These are phyloP conservation scores for Zoanthus sansibaricus DNA, from an alignment of 92 coral and sea anemone genomes.

Conservation along the genomic window DNA sequence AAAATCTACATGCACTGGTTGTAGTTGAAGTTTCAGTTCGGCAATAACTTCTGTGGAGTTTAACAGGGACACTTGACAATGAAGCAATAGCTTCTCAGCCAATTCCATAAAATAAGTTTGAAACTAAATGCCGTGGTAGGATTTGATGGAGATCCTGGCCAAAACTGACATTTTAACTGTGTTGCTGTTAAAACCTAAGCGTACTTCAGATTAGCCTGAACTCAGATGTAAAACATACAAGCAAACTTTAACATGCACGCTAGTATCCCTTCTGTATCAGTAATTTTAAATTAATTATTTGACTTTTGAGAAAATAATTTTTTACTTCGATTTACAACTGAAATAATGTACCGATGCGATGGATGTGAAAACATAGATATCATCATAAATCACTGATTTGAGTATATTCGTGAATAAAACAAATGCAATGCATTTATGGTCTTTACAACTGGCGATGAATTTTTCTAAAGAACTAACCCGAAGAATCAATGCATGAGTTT, in stretches of 20 bases:
- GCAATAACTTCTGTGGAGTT: constrained; percentile 49
- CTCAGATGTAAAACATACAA: neutral
- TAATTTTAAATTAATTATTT: no score
- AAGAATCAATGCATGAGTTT: constrained; percentile 54
- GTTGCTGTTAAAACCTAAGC: constrained; percentile 48
- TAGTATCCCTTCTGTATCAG: neutral
- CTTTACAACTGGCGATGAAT: neutral
- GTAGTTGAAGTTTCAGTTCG: constrained; percentile 52
- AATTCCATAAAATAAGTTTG: constrained; percentile 31
- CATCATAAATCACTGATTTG: no score
- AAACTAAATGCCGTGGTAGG: constrained; percentile 34
- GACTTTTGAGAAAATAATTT: no score
- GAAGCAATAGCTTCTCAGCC: no score
- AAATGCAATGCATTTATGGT: neutral
- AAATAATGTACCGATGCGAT: neutral
- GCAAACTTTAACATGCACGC: neutral
- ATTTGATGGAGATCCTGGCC: no score
- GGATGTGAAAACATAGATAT: neutral
- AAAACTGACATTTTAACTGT: constrained; percentile 23
- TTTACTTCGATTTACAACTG: neutral
- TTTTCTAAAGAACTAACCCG: constrained; percentile 42
- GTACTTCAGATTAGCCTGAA: constrained; percentile 23
- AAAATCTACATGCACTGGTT: constrained; percentile 61
- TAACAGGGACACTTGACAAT: no score
- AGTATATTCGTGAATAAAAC: no score